These are phyloP conservation scores for Lichenostomus cassidix DNA, from an alignment of 2,113 vertebrate genomes.

Conservation along the genomic window DNA sequence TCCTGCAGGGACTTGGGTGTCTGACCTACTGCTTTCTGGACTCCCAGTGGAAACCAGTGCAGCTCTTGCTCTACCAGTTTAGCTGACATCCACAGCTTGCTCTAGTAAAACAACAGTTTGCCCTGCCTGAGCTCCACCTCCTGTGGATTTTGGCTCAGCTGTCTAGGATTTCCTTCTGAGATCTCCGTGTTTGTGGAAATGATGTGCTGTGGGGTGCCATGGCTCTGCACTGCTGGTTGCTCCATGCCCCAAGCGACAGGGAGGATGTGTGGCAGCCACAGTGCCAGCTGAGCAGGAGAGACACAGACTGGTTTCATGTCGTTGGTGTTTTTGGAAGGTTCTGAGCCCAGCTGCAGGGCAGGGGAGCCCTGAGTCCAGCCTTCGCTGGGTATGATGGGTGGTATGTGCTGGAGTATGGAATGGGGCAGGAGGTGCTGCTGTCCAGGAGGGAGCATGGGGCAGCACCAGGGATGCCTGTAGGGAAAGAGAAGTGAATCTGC, in stretches of 20 bases:
- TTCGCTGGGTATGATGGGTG: rapidly evolving
- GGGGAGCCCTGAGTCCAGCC: background rate
- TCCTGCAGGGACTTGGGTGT: background rate
- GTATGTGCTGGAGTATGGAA: background rate
- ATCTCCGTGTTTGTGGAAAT: background rate
- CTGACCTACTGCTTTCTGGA: background rate
- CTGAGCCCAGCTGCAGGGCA: background rate
- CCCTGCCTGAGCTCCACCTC: background rate
- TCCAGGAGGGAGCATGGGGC: rapidly evolving
- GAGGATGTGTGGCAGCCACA: background rate
- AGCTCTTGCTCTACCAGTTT: background rate
- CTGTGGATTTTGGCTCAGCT: background rate
- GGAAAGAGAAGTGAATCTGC: background rate
- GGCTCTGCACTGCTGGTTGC: background rate
- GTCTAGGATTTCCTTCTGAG: background rate
- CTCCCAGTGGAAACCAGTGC: background rate
- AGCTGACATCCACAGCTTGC: background rate
- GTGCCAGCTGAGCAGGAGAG: background rate
- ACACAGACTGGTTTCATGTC: rapidly evolving
- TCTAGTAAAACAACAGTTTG: background rate
- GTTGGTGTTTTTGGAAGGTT: background rate
- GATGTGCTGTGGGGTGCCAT: background rate
- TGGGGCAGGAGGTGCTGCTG: background rate
- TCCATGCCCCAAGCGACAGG: rapidly evolving
- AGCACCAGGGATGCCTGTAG: background rate